Conservation (phyloP, 2,888 invertebrate species). For the Scaptodrosophila latifasciaeformis region DNA sequence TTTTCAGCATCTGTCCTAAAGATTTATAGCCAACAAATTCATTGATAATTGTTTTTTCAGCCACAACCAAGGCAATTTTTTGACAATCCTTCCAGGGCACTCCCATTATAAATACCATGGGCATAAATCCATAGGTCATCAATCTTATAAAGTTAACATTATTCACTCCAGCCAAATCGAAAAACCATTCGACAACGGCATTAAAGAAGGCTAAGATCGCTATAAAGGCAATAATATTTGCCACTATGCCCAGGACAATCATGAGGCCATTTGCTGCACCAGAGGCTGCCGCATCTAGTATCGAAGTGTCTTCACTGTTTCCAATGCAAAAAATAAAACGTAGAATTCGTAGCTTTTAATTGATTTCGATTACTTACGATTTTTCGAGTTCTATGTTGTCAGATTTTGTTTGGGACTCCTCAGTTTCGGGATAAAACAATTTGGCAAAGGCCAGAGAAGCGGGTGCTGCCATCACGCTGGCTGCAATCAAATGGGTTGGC, state of each 20-base stretch:
- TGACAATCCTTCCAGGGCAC: constrained; percentile 78
- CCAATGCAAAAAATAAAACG: too few species aligned
- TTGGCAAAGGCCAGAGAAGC: constrained; percentile 94
- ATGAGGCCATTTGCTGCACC: constrained; percentile 87
- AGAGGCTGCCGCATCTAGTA: constrained; percentile 90
- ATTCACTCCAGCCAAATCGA: constrained; percentile 24
- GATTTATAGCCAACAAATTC: constrained; percentile 91
- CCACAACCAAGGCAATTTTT: constrained; percentile 85
- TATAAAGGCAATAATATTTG: constrained; percentile 54
- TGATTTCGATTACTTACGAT: constrained; percentile 80
- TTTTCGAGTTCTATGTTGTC: constrained; percentile 76
- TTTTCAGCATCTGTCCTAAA: constrained; percentile 79
- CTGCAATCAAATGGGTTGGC: constrained; percentile 89
- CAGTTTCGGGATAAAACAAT: constrained; percentile 91
- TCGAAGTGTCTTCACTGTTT: constrained; percentile 84
- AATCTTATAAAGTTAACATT: constrained; percentile 24
- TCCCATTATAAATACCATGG: constrained; percentile 36
- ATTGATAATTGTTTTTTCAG: constrained; percentile 91
- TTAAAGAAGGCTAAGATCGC: constrained; percentile 33
- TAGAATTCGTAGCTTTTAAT: too few species aligned
- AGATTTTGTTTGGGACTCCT: constrained; percentile 81
- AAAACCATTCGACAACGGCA: constrained; percentile 33
- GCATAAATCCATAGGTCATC: constrained; percentile 18
- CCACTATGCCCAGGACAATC: constrained; percentile 88
- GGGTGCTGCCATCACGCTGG: constrained; percentile 96